A percentile compares a stretch with the other conserved stretches of the same genome.
Conservation (phyloP, 2,113 vertebrate species). For the Rhinolophus sinicus region DNA sequence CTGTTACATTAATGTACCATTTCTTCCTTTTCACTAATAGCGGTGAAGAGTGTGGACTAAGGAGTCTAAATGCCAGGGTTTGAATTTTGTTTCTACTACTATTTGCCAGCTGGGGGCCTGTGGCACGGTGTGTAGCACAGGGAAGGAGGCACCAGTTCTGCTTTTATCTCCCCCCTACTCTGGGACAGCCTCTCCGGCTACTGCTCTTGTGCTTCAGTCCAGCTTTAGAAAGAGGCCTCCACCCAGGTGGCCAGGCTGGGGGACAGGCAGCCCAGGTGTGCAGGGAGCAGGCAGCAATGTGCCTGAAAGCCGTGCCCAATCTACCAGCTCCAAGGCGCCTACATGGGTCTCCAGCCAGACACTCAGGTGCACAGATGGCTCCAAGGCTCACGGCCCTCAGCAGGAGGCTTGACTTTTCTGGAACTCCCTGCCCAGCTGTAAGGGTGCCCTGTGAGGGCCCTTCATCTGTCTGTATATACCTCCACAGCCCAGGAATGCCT, state of each 20-base stretch:
- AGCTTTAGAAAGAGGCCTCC: background rate
- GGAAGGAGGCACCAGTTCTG: background rate
- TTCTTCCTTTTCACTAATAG: background rate
- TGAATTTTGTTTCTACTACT: background rate
- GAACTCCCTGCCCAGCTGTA: background rate
- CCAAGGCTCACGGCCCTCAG: background rate
- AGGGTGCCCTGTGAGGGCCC: background rate
- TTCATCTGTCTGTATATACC: background rate
- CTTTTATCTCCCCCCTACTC: background rate
- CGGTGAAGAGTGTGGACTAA: background rate
- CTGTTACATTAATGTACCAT: background rate
- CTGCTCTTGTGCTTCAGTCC: background rate
- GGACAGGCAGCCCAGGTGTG: background rate
- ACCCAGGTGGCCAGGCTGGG: background rate
- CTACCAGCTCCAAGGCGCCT: rapidly evolving
- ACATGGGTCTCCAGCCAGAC: background rate
- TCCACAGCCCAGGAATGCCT: background rate
- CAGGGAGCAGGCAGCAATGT: background rate
- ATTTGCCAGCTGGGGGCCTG: background rate
- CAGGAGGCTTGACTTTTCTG: background rate
- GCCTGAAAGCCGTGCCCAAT: background rate
- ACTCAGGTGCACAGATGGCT: background rate
- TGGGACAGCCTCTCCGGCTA: background rate
- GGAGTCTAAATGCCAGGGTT: background rate
- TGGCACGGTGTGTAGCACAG: background rate